Percentiles rank a stretch among this genome's conserved stretches.
Conservation (phyloP, 1,140 invertebrate species). For the Lepeophtheirus salmonis region DNA sequence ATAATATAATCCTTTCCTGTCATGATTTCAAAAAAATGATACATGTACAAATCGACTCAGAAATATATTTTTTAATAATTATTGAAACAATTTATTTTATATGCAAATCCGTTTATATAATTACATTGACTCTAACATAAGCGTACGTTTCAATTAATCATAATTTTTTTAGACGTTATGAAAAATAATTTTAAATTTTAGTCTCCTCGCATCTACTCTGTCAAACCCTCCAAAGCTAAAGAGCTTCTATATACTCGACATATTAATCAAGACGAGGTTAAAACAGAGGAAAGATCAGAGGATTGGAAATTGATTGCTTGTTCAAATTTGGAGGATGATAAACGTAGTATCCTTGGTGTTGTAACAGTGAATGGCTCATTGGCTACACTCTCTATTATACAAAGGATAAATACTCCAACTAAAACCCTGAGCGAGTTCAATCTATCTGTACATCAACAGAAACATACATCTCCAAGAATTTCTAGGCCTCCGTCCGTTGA, state of each 20-base stretch:
- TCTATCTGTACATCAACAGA: constrained; percentile 8
- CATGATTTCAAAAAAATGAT: no score
- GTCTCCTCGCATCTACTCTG: constrained; percentile 29
- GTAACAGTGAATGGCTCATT: constrained; percentile 41
- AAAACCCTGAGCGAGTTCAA: constrained; percentile 22
- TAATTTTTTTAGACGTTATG: no score
- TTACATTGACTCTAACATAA: no score
- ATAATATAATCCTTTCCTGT: no score
- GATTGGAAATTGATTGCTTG: constrained; percentile 46
- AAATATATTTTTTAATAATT: no score
- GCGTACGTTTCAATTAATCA: no score
- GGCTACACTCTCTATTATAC: constrained; percentile 40
- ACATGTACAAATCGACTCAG: no score
- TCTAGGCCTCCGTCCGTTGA: constrained; percentile 25
- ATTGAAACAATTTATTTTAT: no score
- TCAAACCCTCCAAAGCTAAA: constrained; percentile 40
- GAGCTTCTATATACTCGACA: constrained; percentile 41
- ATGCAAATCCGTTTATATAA: no score
- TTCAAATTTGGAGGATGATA: constrained; percentile 33
- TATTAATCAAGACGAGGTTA: constrained; percentile 34
- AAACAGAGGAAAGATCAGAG: constrained; percentile 34
- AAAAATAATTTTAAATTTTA: no score
- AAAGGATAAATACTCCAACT: constrained; percentile 35
- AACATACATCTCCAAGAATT: constrained; percentile 20
- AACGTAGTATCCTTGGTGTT: constrained; percentile 39